Evolutionary conservation across 2,888 invertebrate species (phyloP), one percentile per base, ranked within the genome.

Genomic region (Mycalesis mineus): DNA sequence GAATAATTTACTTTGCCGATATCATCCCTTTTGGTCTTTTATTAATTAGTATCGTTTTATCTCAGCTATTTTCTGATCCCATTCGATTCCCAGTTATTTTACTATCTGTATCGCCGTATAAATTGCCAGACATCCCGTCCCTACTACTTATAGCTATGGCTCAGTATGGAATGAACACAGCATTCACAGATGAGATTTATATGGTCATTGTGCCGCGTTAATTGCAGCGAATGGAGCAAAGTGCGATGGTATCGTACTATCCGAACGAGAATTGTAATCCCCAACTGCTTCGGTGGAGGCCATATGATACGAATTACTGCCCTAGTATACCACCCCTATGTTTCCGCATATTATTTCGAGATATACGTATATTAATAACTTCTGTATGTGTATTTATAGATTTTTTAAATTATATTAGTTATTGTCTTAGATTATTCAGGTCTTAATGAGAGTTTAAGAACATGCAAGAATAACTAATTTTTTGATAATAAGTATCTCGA

Each of bases 181-280:
- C 75, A 80, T 82, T 84, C 80, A 22, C 22, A 76, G 75, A 68
- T 73, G 77, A 85, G 85, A 88, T 89, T 87, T 88, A 88, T 88
- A 78, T 81, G 86, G 81, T 81, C 84, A 86, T 86, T 87, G 84
- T 84, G 80, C 78, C 80, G 78, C 82, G 84, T 86, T 88, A 88
- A 88, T 88, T 89, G 84, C 84, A 82, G 77, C 76, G 83, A 84
- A 83, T 81, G 74, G 75, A 80, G 83, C 83, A 81, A 78, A 78
- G 80, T 80, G 76, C 81, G 82, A 82, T 85, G 77, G 76, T 84
- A 87, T 85, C 83, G 77, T 72, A 73, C 77, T 70, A 78, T 75
- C 77, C 73, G 76, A 80, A 80, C 78, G 80, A 80, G 81, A 81
- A 83, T 76, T 80, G 80, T 77, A 75, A 77, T 80, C 74, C 74